Conservation (phyloP, 2,113 vertebrate species). For the Dolichotis patagonum region DNA sequence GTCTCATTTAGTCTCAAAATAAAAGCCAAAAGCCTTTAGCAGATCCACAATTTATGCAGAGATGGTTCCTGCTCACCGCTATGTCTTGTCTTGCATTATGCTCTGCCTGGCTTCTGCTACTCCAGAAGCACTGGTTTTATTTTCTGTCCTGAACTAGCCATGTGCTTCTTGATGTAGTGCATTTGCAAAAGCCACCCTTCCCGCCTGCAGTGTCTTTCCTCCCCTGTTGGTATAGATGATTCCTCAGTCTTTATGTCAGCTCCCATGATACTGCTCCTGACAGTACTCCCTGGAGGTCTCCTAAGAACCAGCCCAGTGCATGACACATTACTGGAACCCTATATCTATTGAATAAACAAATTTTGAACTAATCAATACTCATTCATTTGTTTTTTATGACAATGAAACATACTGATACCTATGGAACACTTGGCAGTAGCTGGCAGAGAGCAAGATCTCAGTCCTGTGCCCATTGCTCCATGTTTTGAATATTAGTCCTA, state of each 20-base stretch:
- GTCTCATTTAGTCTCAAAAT: neutral
- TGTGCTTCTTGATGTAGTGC: neutral
- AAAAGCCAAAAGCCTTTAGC: neutral
- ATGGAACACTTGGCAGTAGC: neutral
- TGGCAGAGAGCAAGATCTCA: neutral
- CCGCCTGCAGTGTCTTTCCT: neutral
- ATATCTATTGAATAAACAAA: neutral
- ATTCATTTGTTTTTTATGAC: neutral
- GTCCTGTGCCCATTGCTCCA: neutral
- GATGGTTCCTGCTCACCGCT: neutral
- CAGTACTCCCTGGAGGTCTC: neutral
- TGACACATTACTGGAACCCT: neutral
- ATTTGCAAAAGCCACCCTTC: neutral
- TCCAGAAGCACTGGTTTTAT: neutral
- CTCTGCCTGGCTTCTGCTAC: neutral
- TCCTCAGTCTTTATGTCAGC: neutral
- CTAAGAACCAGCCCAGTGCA: neutral
- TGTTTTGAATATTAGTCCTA: neutral
- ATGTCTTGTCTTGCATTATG: neutral
- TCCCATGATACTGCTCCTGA: neutral
- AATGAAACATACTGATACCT: neutral
- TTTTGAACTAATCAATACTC: neutral
- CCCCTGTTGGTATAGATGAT: neutral
- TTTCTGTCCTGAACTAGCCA: neutral
- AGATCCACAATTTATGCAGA: neutral